Percentiles rank a stretch among this genome's conserved stretches.
Evolutionary conservation across 2,797 vertebrate genomes (phyloP).

Genomic region (Molossus molossus): DNA sequence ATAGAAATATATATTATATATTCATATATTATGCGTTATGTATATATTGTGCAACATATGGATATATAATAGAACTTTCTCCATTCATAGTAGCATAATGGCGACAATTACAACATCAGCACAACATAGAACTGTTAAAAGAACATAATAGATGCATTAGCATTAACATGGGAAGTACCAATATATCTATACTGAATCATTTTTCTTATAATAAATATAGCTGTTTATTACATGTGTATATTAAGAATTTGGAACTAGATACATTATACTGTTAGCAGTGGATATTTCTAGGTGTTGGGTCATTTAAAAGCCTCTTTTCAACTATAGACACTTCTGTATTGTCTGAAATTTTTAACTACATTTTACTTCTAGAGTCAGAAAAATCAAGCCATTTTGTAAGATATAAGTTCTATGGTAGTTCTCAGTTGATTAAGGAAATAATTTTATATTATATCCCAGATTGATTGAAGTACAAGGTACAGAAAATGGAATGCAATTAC

Average conservation of each 20-base stretch:
- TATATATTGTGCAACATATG: not conserved
- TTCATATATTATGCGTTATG: not conserved
- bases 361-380: constrained; percentile 54
- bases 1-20: not conserved
- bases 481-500: constrained; percentile 66
- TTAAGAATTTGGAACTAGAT: not conserved
- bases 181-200: not conserved
- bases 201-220: constrained; percentile 7
- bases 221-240: not conserved
- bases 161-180: not conserved
- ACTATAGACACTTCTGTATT: not conserved
- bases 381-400: constrained; percentile 55
- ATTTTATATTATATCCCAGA: constrained; percentile 62
- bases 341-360: constrained; percentile 11
- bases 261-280: not conserved
- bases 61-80: not conserved
- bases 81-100: not conserved
- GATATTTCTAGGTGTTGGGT: not conserved
- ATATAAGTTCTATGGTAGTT: constrained; percentile 5
- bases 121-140: not conserved
- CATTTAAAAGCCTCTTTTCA: constrained; percentile 32
- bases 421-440: constrained; percentile 67
- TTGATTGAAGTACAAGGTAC: constrained; percentile 68
- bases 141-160: not conserved
- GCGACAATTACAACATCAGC: not conserved